Conservation (phyloP, 1,140 invertebrate species). For the Papilio dardanus region DNA sequence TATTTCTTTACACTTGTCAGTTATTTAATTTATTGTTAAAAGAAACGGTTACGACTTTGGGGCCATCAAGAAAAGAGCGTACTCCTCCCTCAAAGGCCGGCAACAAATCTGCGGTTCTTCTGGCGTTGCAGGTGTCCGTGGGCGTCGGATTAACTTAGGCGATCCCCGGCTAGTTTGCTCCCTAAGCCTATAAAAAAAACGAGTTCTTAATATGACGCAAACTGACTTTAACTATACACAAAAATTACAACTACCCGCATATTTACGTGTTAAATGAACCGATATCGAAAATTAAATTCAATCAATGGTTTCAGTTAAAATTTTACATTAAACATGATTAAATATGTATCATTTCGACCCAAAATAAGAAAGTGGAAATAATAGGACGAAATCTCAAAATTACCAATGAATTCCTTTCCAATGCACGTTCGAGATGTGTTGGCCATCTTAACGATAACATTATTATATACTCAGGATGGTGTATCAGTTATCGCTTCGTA, state of each 20-base stretch:
- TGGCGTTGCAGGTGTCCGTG: too few species aligned
- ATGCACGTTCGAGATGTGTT: neutral
- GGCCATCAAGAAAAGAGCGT: too few species aligned
- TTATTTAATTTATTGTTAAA: too few species aligned
- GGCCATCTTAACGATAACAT: neutral
- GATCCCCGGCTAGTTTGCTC: too few species aligned
- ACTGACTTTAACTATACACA: neutral
- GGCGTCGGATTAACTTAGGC: too few species aligned
- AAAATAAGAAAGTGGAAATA: neutral
- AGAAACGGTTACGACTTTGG: too few species aligned
- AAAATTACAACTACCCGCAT: neutral
- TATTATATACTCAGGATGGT: constrained; percentile 12
- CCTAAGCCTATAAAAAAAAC: too few species aligned
- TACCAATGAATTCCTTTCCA: neutral
- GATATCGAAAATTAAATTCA: neutral
- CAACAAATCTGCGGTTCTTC: too few species aligned
- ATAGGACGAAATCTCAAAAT: neutral
- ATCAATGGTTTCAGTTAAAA: neutral
- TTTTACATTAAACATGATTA: neutral
- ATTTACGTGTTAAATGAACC: neutral
- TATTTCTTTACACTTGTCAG: too few species aligned
- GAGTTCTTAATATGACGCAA: too few species aligned
- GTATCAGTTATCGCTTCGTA: constrained; percentile 58
- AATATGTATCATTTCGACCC: neutral
- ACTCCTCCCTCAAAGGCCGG: too few species aligned